Conservation (phyloP, 2,797 vertebrate species). For the Aphelocoma californica region DNA sequence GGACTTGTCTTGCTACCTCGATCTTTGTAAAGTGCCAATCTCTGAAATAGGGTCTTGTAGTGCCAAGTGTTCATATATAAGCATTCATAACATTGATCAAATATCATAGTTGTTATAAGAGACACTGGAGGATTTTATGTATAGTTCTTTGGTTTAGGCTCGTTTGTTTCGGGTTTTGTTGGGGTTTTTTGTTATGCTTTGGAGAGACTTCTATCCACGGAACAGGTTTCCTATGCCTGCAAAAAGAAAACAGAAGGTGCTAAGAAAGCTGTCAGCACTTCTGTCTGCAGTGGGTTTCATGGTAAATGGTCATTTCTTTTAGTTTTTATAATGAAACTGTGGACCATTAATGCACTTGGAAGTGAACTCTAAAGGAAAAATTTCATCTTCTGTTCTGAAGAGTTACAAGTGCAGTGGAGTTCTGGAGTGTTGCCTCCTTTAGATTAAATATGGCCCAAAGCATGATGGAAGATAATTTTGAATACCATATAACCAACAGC, state of each 20-base stretch:
- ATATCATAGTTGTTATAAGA: background rate
- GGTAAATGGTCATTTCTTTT: background rate
- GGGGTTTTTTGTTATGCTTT: background rate
- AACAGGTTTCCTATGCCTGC: background rate
- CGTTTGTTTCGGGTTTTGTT: accelerated
- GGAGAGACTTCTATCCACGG: background rate
- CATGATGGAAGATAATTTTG: background rate
- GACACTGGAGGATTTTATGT: background rate
- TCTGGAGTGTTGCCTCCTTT: background rate
- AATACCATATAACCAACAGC: background rate
- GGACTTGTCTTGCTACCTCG: background rate
- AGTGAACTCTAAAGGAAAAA: background rate
- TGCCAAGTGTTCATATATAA: background rate
- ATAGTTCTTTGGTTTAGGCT: background rate
- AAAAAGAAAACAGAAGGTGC: background rate
- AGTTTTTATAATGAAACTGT: background rate
- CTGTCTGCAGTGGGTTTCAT: background rate
- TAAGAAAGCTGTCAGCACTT: background rate
- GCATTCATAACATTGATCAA: background rate
- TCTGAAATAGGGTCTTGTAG: background rate
- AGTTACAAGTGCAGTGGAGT: background rate
- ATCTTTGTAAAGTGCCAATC: background rate
- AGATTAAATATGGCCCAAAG: background rate
- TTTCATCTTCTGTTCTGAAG: background rate
- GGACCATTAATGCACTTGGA: background rate